Conservation (phyloP, 2,113 vertebrate species). For the Larimichthys crocea region DNA sequence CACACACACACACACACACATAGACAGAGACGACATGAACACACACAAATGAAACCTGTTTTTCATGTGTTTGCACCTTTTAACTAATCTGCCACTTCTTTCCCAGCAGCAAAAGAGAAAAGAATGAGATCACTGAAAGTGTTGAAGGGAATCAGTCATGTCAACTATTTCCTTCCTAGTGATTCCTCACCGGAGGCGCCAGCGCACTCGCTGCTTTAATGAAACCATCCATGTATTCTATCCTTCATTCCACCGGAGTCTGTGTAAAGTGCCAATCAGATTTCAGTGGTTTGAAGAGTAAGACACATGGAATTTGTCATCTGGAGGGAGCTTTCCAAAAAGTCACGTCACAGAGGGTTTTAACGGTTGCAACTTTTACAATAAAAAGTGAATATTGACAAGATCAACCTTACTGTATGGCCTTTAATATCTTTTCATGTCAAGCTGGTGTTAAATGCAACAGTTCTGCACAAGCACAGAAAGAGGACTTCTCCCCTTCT, state of each 20-base stretch:
- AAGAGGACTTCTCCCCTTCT: conserved; percentile 28
- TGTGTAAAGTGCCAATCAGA: conserved; percentile 95
- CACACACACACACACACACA: conserved; percentile 27
- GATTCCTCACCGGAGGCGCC: conserved; percentile 35
- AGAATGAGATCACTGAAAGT: conserved; percentile 3
- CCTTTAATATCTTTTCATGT: conserved; percentile 31
- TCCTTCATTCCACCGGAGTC: conserved; percentile 99
- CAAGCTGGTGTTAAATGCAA: conserved; percentile 36
- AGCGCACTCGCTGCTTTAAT: not conserved
- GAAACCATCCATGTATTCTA: conserved; percentile 88
- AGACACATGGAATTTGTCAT: conserved; percentile 89
- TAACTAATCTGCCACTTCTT: conserved; percentile 44
- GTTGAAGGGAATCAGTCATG: not conserved
- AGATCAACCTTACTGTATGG: not conserved
- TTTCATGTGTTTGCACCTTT: conserved; percentile 49
- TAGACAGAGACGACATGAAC: conserved; percentile 5
- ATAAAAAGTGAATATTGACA: conserved; percentile 46
- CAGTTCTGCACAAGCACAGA: conserved; percentile 75
- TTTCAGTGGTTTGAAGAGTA: conserved; percentile 99
- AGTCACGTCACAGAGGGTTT: not conserved
- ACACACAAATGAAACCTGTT: conserved; percentile 41
- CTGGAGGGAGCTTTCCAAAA: conserved; percentile 25
- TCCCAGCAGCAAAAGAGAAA: conserved; percentile 37
- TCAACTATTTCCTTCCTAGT: not conserved
- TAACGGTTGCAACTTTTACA: conserved; percentile 24